phyloP scores from a whole-genome alignment of 2,797 vertebrate species.

The Ctenochaetus hawaiiensis region DNA sequence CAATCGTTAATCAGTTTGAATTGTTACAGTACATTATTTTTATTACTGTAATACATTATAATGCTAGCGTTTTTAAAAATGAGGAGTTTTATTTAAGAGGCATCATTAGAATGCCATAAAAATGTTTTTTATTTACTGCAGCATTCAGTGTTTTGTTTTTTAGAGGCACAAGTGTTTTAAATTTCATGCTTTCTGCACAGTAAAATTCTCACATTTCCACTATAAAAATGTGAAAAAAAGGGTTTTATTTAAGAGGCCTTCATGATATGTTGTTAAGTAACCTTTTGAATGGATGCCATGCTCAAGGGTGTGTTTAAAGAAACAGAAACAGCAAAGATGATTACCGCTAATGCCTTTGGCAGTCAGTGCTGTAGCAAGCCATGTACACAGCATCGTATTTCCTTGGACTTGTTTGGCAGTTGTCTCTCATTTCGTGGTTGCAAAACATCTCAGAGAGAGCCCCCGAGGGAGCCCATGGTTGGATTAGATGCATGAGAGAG shows the following conservation, averaged over 20 bases:
- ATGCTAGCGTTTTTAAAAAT: neutral
- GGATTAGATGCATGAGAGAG: conserved; percentile 61
- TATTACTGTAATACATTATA: neutral
- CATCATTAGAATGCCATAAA: neutral
- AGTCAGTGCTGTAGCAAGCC: conserved; percentile 23
- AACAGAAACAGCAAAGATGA: conserved; percentile 33
- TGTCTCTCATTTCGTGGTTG: conserved; percentile 72
- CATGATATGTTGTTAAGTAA: neutral
- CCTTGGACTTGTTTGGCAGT: conserved; percentile 61
- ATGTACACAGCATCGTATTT: conserved; percentile 35
- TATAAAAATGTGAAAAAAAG: neutral
- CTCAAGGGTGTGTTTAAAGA: conserved; percentile 13
- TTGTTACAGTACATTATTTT: conserved; percentile 8
- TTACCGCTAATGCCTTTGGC: conserved; percentile 48
- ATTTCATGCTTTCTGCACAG: neutral
- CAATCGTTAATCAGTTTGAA: conserved; percentile 22
- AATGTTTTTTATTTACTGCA: conserved; percentile 13
- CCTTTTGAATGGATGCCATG: neutral
- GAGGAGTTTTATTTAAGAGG: conserved; percentile 23
- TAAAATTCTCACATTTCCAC: conserved; percentile 1
- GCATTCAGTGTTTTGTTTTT: neutral
- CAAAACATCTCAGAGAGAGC: conserved; percentile 51
- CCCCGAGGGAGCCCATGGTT: conserved; percentile 35
- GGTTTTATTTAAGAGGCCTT: neutral
- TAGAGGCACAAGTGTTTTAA: conserved; percentile 7